These are phyloP conservation scores for Drosophila sulfurigaster DNA, from an alignment of 1,140 invertebrate genomes.

Conservation along the genomic window DNA sequence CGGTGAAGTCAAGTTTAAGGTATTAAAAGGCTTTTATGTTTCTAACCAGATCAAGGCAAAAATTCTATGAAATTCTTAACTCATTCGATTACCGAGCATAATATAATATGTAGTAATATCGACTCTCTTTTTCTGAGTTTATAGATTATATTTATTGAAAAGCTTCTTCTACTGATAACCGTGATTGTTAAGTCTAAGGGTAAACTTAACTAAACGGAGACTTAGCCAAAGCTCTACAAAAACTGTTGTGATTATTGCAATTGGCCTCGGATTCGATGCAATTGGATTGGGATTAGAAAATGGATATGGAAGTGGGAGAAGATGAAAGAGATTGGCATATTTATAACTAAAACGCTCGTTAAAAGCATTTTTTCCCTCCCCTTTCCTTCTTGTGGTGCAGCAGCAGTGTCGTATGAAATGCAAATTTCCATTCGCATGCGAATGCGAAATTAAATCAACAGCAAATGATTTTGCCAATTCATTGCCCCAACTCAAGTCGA, in stretches of 20 bases:
- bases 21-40: no score
- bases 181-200: not conserved
- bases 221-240: not conserved
- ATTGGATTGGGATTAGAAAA: not conserved
- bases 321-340: conserved; percentile 16
- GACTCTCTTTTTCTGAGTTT: no score
- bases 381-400: not conserved
- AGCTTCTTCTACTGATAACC: no score
- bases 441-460: conserved; percentile 41
- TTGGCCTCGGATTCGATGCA: not conserved
- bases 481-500: not conserved
- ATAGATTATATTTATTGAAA: no score
- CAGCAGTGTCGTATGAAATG: conserved; percentile 10
- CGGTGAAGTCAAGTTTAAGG: no score
- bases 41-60: no score
- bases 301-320: not conserved
- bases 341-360: conserved; percentile 12
- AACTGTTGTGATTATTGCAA: not conserved
- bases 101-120: no score
- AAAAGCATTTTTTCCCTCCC: not conserved
- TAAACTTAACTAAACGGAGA: no score
- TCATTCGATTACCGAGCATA: no score
- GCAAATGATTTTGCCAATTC: conserved; percentile 34
- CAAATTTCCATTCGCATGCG: conserved; percentile 27
- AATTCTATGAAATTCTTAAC: no score